A percentile compares a stretch with the other conserved stretches of the same genome.
Evolutionary conservation across 1,140 invertebrate species (phyloP).

Genomic region (Eriocheir sinensis): DNA sequence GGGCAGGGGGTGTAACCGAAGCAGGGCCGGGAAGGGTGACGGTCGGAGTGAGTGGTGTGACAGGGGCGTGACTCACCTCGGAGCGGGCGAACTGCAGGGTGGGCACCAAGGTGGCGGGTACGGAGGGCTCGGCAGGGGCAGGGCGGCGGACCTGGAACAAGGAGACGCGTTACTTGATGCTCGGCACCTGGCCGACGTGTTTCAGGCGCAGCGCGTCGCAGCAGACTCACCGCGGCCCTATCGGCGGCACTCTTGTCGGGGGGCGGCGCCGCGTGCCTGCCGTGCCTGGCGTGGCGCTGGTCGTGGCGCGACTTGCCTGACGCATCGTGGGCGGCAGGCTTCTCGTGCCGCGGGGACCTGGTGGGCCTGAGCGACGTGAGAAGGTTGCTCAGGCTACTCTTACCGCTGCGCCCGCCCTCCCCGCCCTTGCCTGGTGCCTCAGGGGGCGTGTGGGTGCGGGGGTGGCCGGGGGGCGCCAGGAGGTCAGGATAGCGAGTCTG

Average conservation of each 20-base stretch:
- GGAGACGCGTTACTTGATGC: neutral
- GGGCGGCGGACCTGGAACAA: neutral
- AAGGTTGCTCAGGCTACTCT: slow-evolving; percentile 32
- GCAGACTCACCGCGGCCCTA: neutral
- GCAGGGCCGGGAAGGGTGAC: neutral
- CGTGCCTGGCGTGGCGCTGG: neutral
- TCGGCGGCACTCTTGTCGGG: neutral
- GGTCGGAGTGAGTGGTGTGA: neutral
- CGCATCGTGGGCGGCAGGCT: neutral
- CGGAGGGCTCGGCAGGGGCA: neutral
- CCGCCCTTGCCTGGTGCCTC: slow-evolving; percentile 18
- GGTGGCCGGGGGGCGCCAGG: neutral
- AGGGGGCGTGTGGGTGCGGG: neutral
- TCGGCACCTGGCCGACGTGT: neutral
- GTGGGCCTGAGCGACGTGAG: slow-evolving; percentile 42
- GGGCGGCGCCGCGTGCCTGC: neutral
- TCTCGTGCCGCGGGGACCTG: slow-evolving; percentile 12
- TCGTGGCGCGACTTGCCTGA: neutral
- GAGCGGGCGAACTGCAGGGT: slow-evolving; percentile 11
- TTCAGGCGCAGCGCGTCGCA: neutral
- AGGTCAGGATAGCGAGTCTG: slow-evolving; percentile 48
- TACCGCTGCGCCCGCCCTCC: slow-evolving; percentile 16
- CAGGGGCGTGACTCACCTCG: slow-evolving; percentile 26
- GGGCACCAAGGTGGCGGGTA: slow-evolving; percentile 52
- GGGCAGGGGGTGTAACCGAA: neutral